phyloP scores from a whole-genome alignment of 2,888 invertebrate genomes.

The Conus canariensis region DNA sequence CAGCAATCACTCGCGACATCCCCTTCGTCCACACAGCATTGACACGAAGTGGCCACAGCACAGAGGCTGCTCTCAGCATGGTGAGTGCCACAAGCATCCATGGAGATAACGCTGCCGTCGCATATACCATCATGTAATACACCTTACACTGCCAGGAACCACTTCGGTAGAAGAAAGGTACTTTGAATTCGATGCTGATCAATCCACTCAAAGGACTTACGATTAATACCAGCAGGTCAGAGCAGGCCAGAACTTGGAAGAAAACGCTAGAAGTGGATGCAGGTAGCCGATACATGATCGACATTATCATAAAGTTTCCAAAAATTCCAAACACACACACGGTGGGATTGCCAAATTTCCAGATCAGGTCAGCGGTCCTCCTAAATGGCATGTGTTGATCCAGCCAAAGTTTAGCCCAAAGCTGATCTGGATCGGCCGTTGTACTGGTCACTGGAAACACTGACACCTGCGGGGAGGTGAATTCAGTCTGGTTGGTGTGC shows the following conservation, averaged over 20 bases:
- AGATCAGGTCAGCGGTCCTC: neutral
- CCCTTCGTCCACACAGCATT: constrained; percentile 6
- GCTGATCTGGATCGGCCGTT: too few species aligned
- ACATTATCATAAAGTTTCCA: neutral
- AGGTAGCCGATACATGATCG: neutral
- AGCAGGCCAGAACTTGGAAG: constrained; percentile 17
- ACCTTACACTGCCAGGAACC: constrained; percentile 4
- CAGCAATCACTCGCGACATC: neutral
- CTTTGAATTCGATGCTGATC: neutral
- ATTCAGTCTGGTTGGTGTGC: too few species aligned
- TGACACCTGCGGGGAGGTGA: too few species aligned
- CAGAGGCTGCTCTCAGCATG: constrained; percentile 19
- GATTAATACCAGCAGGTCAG: neutral
- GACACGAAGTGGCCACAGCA: constrained; percentile 33
- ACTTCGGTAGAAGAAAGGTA: neutral
- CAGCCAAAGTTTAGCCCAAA: too few species aligned
- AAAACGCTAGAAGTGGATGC: neutral
- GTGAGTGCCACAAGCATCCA: constrained; percentile 23
- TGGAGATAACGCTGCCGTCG: neutral
- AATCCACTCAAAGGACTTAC: neutral
- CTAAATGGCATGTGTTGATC: too few species aligned
- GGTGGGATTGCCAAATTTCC: neutral
- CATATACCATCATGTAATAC: neutral
- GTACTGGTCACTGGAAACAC: too few species aligned
- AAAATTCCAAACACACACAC: neutral